These are phyloP conservation scores for Lobophora halterata DNA, from an alignment of 2,888 invertebrate genomes.

Conservation along the genomic window DNA sequence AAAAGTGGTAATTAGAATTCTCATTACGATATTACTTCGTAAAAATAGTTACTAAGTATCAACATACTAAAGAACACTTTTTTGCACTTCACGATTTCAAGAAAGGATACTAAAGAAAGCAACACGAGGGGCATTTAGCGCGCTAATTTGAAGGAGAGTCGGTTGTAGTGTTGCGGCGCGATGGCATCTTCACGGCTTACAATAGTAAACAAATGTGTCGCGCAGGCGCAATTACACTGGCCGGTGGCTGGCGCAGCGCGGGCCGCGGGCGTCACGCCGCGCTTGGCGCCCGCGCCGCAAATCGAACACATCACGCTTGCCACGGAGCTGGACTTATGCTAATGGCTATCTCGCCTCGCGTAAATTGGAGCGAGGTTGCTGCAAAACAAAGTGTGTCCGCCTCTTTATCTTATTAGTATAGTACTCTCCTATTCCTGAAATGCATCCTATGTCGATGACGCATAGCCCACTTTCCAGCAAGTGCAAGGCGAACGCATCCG, in stretches of 20 bases:
- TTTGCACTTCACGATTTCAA: too few species aligned
- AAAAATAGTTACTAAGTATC: too few species aligned
- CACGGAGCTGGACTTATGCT: conserved; percentile 77
- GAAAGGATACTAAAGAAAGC: conserved; percentile 17
- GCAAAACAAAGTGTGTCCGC: conserved; percentile 74
- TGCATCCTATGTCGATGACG: conserved; percentile 47
- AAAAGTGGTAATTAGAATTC: too few species aligned
- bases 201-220: conserved; percentile 80
- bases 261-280: conserved; percentile 43
- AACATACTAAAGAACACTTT: too few species aligned
- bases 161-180: conserved; percentile 59
- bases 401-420: conserved; percentile 73
- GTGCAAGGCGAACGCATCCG: conserved; percentile 37
- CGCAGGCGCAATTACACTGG: conserved; percentile 67
- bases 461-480: conserved; percentile 53
- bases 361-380: conserved; percentile 76
- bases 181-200: conserved; percentile 79
- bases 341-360: conserved; percentile 71
- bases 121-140: conserved; percentile 44
- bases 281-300: conserved; percentile 52
- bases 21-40: too few species aligned
- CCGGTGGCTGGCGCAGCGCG: conserved; percentile 32
- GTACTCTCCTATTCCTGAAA: conserved; percentile 48
- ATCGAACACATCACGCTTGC: conserved; percentile 73
- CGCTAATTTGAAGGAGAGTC: conserved; percentile 74